These are phyloP conservation scores for Conomelus anceps DNA, from an alignment of 2,888 invertebrate genomes.

Conservation along the genomic window DNA sequence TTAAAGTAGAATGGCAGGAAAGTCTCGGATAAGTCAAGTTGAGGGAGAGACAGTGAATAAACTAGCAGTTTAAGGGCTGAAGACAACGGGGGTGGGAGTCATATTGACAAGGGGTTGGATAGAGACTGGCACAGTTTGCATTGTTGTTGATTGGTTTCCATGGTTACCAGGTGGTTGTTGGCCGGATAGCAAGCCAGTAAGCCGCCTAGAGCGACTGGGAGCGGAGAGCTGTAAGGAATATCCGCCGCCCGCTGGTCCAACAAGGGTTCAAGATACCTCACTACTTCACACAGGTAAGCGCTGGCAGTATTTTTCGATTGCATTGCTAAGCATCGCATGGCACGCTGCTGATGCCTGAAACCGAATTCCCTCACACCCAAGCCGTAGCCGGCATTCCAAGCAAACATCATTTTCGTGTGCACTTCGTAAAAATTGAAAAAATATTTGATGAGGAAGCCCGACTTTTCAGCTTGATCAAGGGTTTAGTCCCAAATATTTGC, in stretches of 20 bases:
- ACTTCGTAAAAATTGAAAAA: background rate
- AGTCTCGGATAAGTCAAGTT: background rate
- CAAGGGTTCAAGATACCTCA: background rate
- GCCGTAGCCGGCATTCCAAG: background rate
- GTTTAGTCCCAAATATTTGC: background rate
- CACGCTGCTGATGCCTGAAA: background rate
- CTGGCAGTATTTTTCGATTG: too few relatives aligned
- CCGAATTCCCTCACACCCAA: background rate
- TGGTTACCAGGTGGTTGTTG: background rate
- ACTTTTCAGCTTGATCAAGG: background rate
- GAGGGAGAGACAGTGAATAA: background rate
- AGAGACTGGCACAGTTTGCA: conserved; percentile 1
- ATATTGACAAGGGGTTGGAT: background rate
- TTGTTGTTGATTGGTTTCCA: background rate
- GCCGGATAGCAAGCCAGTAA: background rate
- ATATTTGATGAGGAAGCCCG: background rate
- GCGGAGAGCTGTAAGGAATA: too few relatives aligned
- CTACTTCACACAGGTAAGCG: background rate
- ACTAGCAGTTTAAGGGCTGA: background rate
- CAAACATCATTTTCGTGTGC: background rate
- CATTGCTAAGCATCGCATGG: too few relatives aligned
- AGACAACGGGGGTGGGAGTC: background rate
- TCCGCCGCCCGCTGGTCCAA: background rate
- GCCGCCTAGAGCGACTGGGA: background rate
- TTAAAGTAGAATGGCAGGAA: too few relatives aligned